Evolutionary conservation across 2,888 invertebrate genomes (phyloP), one percentile per base, ranked within the genome.

Genomic region (Nymphalis urticae): DNA sequence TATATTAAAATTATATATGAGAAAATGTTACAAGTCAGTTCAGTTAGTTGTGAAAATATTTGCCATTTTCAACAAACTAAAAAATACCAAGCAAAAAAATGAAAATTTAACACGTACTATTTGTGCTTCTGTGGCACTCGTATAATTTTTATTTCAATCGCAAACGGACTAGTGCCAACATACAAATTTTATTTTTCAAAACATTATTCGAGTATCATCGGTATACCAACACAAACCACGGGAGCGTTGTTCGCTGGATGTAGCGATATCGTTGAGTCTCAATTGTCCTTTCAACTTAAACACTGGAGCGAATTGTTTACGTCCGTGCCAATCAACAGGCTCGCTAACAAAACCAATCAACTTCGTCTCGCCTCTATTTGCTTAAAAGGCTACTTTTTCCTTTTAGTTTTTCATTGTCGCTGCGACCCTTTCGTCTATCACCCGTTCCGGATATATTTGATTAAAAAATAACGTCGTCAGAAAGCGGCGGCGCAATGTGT

Each of bases 391-490:
- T 77, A 82, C 85, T 91, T 90, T 90, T 90, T 89, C 86, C 85
- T 91, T 92, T 92, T 92, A 86, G 87, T 88, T 91, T 89, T 87
- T 84, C 87, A 87, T 85, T 89, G 87, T 84, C 88, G 83, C 82
- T 86, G 83, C 89, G 87, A 90, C 92, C 92, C 92, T 90, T 90
- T 89, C 90, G 89, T 85, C 85, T 90, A 90, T 92, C 92, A 90
- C 88, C 88, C 90, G 90, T 81, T 86, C 88, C 86, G 93, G 92
- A 92, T 93, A 93, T 93, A 93, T 93, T 93, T 93, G 93, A 93
- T 93, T 93, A 93, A 93, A 93, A 93, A 93, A 93, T 93, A 93
- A 93, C 92, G 92, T 92, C 93, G 92, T 91, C 92, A 92, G 92
- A 91, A 92, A 88, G 84, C 87, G 88, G 83, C 81, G 76, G 84